A percentile compares a stretch with the other conserved stretches of the same genome.
These are phyloP conservation scores for Lochmaea crataegi DNA, from an alignment of 2,888 invertebrate genomes.

Conservation along the genomic window DNA sequence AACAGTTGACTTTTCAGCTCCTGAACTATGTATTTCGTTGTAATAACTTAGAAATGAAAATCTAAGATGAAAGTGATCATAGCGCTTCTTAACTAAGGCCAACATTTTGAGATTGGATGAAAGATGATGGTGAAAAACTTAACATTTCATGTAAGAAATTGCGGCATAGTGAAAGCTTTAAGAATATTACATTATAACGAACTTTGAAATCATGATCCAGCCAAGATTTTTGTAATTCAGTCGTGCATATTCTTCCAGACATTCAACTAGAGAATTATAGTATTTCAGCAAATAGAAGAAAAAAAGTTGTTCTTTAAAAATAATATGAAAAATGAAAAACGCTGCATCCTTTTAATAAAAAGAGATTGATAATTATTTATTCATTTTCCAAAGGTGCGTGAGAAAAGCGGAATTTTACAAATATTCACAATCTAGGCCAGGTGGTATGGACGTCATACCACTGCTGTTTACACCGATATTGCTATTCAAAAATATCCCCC, in stretches of 20 bases:
- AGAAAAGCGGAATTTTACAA: too few relatives aligned
- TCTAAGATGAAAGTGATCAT: constrained; percentile 24
- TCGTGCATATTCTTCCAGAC: not conserved
- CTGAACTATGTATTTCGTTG: not conserved
- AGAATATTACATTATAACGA: not conserved
- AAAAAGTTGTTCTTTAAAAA: too few relatives aligned
- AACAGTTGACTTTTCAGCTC: not conserved
- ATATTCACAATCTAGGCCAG: too few relatives aligned
- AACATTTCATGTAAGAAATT: constrained; percentile 10
- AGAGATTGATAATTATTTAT: too few relatives aligned
- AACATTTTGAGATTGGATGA: constrained; percentile 20
- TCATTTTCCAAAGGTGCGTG: too few relatives aligned
- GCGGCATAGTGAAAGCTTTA: constrained; percentile 4
- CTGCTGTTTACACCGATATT: too few relatives aligned
- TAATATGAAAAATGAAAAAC: too few relatives aligned
- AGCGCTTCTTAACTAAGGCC: constrained; percentile 11
- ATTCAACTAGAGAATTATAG: too few relatives aligned
- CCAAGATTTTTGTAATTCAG: not conserved
- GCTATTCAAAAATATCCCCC: too few relatives aligned
- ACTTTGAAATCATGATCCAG: not conserved
- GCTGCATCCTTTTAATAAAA: too few relatives aligned
- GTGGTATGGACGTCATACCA: too few relatives aligned
- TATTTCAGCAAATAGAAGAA: too few relatives aligned
- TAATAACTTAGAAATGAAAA: constrained; percentile 8
- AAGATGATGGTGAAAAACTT: not conserved